Evolutionary conservation across 2,797 vertebrate genomes (phyloP).

Genomic region (Galago senegalensis): DNA sequence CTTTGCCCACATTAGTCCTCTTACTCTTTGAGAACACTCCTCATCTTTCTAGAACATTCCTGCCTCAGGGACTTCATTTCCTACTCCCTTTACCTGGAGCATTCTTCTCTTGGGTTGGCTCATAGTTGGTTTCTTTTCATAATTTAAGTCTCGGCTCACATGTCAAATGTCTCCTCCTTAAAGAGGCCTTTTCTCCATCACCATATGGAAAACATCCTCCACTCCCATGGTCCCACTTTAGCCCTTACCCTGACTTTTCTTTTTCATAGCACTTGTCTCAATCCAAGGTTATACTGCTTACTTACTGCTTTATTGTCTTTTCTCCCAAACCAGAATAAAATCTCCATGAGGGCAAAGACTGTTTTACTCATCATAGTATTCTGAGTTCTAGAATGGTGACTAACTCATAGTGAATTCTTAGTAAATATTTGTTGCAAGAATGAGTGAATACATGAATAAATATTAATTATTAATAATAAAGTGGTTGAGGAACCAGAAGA

Average conservation of each 20-base stretch:
- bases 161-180: background rate
- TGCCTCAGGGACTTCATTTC: background rate
- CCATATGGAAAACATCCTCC: background rate
- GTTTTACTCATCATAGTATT: background rate
- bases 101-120: background rate
- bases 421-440: conserved; percentile 31
- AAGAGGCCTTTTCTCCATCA: background rate
- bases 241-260: background rate
- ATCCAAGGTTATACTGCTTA: background rate
- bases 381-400: conserved; percentile 26
- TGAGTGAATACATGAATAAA: background rate
- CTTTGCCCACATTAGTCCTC: background rate
- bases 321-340: conserved; percentile 1
- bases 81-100: background rate
- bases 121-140: background rate
- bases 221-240: background rate
- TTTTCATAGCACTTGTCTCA: background rate
- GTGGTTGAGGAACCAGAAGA: background rate
- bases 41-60: conserved; percentile 37
- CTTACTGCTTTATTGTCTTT: background rate
- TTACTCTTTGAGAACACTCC: background rate
- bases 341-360: background rate
- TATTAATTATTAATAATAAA: conserved; percentile 27
- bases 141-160: conserved; percentile 46
- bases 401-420: background rate